Conservation (phyloP, 2,113 vertebrate genomes). For the Ammospiza nelsoni region DNA sequence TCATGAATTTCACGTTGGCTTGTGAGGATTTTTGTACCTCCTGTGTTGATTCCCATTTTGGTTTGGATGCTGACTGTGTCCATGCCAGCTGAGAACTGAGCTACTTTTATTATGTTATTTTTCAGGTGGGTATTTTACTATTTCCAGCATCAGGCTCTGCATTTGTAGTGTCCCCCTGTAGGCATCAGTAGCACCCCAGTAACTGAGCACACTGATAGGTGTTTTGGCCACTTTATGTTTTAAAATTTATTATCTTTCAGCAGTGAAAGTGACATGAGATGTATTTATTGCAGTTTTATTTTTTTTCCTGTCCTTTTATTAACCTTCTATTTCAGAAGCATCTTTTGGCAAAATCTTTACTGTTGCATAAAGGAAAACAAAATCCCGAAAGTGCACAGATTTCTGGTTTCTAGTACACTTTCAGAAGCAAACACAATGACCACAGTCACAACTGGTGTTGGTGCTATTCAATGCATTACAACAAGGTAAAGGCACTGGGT, state of each 20-base stretch:
- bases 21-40: not conserved
- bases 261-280: not conserved
- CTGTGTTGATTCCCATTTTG: not conserved
- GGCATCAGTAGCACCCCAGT: not conserved
- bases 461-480: not conserved
- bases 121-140: not conserved
- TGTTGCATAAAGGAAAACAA: rapidly evolving
- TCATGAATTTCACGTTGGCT: not conserved
- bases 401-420: not conserved
- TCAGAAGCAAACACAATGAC: not conserved
- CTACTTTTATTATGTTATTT: not conserved
- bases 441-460: not conserved
- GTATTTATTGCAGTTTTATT: not conserved
- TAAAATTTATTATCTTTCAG: not conserved
- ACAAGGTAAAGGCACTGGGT: not conserved
- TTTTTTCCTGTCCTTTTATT: not conserved
- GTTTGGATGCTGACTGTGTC: not conserved
- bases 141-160: not conserved
- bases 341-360: not conserved
- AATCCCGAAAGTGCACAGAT: not conserved
- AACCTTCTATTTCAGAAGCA: not conserved
- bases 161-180: not conserved
- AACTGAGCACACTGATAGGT: not conserved
- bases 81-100: not conserved
- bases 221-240: not conserved